Conservation (phyloP, 2,113 vertebrate genomes). For the Saguinus midas region DNA sequence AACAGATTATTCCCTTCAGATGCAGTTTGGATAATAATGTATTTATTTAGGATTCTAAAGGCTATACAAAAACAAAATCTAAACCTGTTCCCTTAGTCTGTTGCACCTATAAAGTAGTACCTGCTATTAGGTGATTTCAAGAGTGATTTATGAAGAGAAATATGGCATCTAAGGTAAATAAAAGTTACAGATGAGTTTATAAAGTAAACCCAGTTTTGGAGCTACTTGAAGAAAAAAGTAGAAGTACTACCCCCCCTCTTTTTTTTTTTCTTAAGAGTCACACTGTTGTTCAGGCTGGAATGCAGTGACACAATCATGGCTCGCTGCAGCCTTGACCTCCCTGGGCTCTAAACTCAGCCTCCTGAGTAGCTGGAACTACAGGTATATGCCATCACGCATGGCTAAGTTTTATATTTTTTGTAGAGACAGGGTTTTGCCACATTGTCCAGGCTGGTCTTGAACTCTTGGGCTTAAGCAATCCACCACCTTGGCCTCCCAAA, state of each 20-base stretch:
- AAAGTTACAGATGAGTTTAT: not conserved
- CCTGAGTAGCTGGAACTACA: too few species aligned
- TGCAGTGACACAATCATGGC: too few species aligned
- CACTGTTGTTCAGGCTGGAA: too few species aligned
- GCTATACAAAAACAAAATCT: slow-evolving; percentile 26
- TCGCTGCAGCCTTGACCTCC: too few species aligned
- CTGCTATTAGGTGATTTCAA: slow-evolving; percentile 11
- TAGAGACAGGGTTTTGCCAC: too few species aligned
- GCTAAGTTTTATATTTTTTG: too few species aligned
- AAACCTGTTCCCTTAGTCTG: not conserved
- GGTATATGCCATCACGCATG: too few species aligned
- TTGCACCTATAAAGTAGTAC: not conserved
- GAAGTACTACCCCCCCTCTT: not conserved
- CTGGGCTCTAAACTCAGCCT: too few species aligned
- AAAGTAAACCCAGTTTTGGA: slow-evolving; percentile 7
- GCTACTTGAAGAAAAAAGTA: not conserved
- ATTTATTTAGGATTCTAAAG: not conserved
- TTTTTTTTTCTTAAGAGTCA: too few species aligned
- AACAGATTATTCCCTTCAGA: not conserved
- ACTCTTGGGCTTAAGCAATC: too few species aligned
- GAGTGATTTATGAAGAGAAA: slow-evolving; percentile 22
- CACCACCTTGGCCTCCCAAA: too few species aligned
- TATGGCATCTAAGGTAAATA: not conserved
- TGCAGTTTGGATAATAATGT: not conserved
- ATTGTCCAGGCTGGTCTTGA: too few species aligned